Base-by-base conservation (phyloP, 2,888 invertebrate genomes). In the Hofmannophila pseudospretella region DNA sequence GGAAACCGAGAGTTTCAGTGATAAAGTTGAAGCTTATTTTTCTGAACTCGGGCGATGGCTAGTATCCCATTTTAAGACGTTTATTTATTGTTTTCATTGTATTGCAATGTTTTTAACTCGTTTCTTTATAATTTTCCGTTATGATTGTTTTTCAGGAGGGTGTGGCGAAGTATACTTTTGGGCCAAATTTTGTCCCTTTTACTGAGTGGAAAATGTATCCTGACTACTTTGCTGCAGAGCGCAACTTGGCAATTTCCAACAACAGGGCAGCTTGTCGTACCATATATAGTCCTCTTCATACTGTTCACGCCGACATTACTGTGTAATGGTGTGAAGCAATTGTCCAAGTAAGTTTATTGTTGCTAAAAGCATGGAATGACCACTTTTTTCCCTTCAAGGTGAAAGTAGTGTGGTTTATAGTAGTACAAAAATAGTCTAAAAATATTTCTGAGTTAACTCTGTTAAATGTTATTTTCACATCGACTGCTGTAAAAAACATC, bases 251-350 rank as follows among this genome's bases (percentile, higher is more conserved):
- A 94, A 41, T 90, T 92, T 47, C 90, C 94, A 16, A 94, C 94
- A 5, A 93, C 94, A 49, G 94, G 92, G 32, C 96, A 96, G 77
- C 91, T 92, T 49, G 90, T 96, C 57, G 89, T 93, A 33, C 94
- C 94, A 59, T 96, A 96, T 68, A 85, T 92, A 49, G 86, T 93
- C 47, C 88, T 96, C 50, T 92, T 93, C 58, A 81, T 94, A 52
- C 89, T 94, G 43, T 96, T 93, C 67, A 92, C 93, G 30, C 92
- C 93, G 38, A 90, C 92, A 71, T 77, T 95, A 58, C 90, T 94
- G 1, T 94, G 93, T 74, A 89, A 91, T 51, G 90, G 91, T 43
- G 86, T 94, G 28, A 88, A 91, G 49, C 88, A 90, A 32, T 73
- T 94, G 46, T 88, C 89, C 53, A 88, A 89, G 60, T 89, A 93